Percentiles rank a stretch among this genome's conserved stretches.
Evolutionary conservation across 1,140 invertebrate species (phyloP).

Genomic region (Paralvinella palmiformis): DNA sequence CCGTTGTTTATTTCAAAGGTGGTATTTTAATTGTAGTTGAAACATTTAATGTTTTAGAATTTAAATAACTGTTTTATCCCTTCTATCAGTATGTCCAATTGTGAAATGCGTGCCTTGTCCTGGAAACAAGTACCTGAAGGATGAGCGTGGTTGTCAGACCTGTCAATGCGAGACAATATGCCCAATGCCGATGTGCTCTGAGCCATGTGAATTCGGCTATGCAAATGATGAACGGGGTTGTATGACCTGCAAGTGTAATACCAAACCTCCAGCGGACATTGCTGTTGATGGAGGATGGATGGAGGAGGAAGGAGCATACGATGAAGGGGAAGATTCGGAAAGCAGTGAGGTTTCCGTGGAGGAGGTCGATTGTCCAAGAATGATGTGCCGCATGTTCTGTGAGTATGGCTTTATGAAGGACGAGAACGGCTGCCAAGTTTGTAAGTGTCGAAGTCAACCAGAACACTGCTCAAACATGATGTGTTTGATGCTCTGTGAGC

Average conservation of each 20-base stretch:
- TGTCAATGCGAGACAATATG: neutral
- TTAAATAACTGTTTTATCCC: too few relatives aligned
- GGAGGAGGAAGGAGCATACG: neutral
- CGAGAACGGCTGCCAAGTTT: neutral
- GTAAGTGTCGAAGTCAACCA: neutral
- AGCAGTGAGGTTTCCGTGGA: neutral
- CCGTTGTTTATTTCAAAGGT: too few relatives aligned
- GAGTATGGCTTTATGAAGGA: neutral
- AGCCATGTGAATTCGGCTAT: neutral
- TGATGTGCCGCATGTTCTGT: neutral
- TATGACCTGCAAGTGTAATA: neutral
- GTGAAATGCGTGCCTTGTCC: too few relatives aligned
- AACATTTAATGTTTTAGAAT: too few relatives aligned
- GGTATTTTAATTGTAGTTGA: too few relatives aligned
- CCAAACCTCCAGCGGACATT: neutral
- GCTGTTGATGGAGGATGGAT: neutral
- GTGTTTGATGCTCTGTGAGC: neutral
- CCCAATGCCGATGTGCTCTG: neutral
- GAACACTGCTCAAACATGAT: neutral
- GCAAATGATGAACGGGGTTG: conserved; percentile 1
- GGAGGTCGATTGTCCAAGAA: too few relatives aligned
- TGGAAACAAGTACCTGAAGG: too few relatives aligned
- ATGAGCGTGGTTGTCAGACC: too few relatives aligned
- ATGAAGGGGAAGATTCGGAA: neutral
- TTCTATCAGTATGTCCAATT: too few relatives aligned